Conservation (phyloP, 2,888 invertebrate genomes). For the Laspeyria flexula region DNA sequence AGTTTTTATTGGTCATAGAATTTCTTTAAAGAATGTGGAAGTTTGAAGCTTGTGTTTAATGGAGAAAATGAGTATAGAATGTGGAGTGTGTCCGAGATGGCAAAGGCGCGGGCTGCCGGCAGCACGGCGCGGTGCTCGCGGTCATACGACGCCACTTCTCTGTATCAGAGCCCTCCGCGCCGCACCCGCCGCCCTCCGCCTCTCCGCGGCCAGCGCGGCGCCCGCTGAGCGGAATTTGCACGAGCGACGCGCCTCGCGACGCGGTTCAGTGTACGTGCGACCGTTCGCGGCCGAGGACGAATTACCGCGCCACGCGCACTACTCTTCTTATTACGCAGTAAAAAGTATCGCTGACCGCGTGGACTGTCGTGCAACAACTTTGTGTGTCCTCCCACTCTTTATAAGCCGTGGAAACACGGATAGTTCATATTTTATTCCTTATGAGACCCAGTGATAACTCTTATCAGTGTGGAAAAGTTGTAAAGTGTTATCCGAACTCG, state of each 20-base stretch:
- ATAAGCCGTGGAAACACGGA: constrained; percentile 31
- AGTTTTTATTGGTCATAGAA: not conserved
- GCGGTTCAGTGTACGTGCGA: constrained; percentile 81
- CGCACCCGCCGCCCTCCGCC: constrained; percentile 53
- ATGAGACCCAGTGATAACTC: constrained; percentile 69
- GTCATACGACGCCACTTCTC: constrained; percentile 73
- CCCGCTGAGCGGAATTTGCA: constrained; percentile 76
- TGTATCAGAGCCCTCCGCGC: constrained; percentile 70
- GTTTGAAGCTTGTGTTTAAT: constrained; percentile 10
- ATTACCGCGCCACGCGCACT: constrained; percentile 63
- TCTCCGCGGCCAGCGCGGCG: constrained; percentile 58
- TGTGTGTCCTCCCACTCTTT: constrained; percentile 38
- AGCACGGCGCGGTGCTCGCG: constrained; percentile 36
- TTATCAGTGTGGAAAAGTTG: constrained; percentile 80
- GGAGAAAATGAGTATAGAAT: constrained; percentile 46
- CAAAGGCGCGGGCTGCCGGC: constrained; percentile 37
- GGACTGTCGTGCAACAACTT: constrained; percentile 64
- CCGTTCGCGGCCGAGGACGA: constrained; percentile 76
- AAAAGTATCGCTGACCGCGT: constrained; percentile 77
- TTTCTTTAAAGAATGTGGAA: constrained; percentile 2
- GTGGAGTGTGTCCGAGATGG: constrained; percentile 62
- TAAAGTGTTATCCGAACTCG: constrained; percentile 67
- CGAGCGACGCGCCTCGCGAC: constrained; percentile 71
- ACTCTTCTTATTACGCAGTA: constrained; percentile 83
- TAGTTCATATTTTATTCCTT: constrained; percentile 39